Base-by-base conservation (phyloP, 2,113 vertebrate genomes). In the Cyanoderma ruficeps region DNA sequence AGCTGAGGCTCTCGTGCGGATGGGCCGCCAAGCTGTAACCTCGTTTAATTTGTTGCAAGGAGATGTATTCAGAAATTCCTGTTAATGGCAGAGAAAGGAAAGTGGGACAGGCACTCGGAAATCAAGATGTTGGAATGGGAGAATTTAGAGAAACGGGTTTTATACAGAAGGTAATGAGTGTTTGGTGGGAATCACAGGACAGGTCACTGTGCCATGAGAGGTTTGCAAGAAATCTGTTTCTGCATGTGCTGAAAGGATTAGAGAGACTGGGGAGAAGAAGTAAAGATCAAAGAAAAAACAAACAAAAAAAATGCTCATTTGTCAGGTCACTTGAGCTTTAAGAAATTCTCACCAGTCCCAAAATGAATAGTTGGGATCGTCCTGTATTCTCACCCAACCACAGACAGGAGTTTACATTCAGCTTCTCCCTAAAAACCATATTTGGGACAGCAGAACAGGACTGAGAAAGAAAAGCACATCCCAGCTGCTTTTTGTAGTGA, bases 31-130 rank as follows among this genome's bases (percentile, higher is more conserved):
- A 85, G 92, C 87, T 42, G 82, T 92, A 83, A 97, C 95, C 96
- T 94, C 96, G 65, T 97, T 97, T 96, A 93, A 96, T 96, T 97
- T 97, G 88, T 83, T 86, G 46, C 47, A 89, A 87, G 87, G 80
- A 90, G 81, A 87, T 69, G 79, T 61, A 89, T 84, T 93, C 92
- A 94, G 76, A 88, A 95, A 94, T 85, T 90, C 88, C 95, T 89
- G 57, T 84, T 96, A 76, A 89, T 80, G 77, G 94, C 46, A 84
- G 85, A 79, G 79, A 68, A 61, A 90, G 78, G 33, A 39, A 72
- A 93, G 87, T 80, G 89, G 88, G 94, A 89, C 81, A 93, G 89
- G 56, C n/a, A n/a, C 49, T 94, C 28, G 33, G 94, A 75, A 97
- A 96, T 89, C 82, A 93, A 90, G 89, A 70, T 23, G 91, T 4